phyloP scores from a whole-genome alignment of 2,888 invertebrate genomes.

The Charanyca ferruginea region DNA sequence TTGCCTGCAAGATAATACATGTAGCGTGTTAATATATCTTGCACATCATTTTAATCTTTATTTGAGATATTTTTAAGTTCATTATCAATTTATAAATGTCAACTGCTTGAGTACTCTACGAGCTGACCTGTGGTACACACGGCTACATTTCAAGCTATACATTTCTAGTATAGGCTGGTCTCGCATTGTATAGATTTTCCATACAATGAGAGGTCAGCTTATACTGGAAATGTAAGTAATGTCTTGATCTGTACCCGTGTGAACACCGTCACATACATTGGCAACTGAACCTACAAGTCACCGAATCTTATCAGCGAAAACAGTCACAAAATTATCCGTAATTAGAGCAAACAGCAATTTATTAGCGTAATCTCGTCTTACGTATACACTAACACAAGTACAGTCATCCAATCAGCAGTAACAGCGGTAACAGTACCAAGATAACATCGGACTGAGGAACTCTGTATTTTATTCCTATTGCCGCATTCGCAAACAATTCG shows the following conservation, averaged over 20 bases:
- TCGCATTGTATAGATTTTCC: too few relatives aligned
- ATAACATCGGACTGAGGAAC: slow-evolving; percentile 47
- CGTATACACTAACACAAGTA: slow-evolving; percentile 33
- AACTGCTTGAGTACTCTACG: too few relatives aligned
- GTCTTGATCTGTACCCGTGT: too few relatives aligned
- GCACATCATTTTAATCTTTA: too few relatives aligned
- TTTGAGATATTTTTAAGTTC: too few relatives aligned
- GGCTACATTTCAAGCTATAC: too few relatives aligned
- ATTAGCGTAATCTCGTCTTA: slow-evolving; percentile 44
- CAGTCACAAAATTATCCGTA: slow-evolving; percentile 46
- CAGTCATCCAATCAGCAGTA: slow-evolving; percentile 58
- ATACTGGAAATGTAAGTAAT: too few relatives aligned
- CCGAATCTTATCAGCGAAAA: slow-evolving; percentile 23
- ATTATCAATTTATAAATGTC: too few relatives aligned
- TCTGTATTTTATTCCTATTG: slow-evolving; percentile 49
- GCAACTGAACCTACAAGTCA: not conserved
- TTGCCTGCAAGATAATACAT: too few relatives aligned
- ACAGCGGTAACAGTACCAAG: slow-evolving; percentile 31
- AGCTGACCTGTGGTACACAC: not conserved
- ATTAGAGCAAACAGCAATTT: slow-evolving; percentile 51
- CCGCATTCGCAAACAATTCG: slow-evolving; percentile 66
- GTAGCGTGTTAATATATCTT: too few relatives aligned
- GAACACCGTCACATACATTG: not conserved
- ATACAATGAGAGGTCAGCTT: too few relatives aligned
- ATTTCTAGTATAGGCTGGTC: too few relatives aligned